Base-by-base conservation (phyloP, 30 jellyfish, hydroid and myxozoan species). In the Hydractinia echinata region DNA sequence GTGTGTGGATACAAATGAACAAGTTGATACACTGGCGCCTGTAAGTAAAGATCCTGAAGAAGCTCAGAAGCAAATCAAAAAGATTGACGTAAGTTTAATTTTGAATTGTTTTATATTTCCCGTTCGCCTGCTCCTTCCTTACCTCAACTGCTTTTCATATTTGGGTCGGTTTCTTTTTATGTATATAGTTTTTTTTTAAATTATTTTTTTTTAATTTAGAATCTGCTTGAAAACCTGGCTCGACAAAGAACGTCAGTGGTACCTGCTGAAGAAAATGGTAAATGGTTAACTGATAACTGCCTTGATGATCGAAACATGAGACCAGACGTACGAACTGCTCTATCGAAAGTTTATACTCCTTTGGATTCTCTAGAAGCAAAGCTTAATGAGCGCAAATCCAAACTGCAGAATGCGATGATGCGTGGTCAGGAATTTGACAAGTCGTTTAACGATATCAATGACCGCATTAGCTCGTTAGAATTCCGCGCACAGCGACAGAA, bases 31-130 rank as follows among this genome's bases (percentile, higher is more conserved):
- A 66, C 74, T 62, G 0, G 93, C 82, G 13, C 89, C 96, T 5
- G 88, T 85, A 55, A 79, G 77, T 19, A 87, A 82, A 53, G 83
- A 92, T 8, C 88, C 79, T 8, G 81, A 79, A n/a, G 88, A 84
- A 15, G 96, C 95, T n/a, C 64, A 71, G 67, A 52, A 55, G 39
- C 95, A 86, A 54, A 70, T 92, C 55, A 84, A 54, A 70, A 73
- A 73, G 69, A 76, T 92, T 30, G 98, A 92, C 54, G 98, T 92
- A 83, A 72, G 95, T 85, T n/a, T n/a, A n/a, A n/a, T n/a, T 18
- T 11, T 13, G 3, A 11, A 58, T 58, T 11, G 69, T 58, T 58
- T 13, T 11, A 11, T 18, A 58, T 58, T 58, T 13, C 19, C 69
- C 15, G 19, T 13, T 18, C n/a, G 3, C 19, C 15, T 13, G 69